These are phyloP conservation scores for Labia minor DNA, from an alignment of 2,888 invertebrate species.

Conservation along the genomic window DNA sequence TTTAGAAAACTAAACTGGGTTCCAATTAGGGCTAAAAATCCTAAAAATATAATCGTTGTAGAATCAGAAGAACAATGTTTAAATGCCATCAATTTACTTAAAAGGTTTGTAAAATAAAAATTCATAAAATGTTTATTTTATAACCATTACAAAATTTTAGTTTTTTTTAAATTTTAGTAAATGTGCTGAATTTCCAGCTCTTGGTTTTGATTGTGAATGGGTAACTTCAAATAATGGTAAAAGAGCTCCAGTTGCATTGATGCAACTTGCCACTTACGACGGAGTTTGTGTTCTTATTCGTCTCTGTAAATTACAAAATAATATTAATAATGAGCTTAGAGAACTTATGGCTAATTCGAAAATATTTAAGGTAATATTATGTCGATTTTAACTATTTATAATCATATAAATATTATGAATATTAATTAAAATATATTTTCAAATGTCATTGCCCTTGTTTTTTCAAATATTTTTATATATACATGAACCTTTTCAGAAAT, in stretches of 20 bases:
- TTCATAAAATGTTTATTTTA: background rate
- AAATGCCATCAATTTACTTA: background rate
- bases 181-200: conserved; percentile 33
- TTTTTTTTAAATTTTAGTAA: background rate
- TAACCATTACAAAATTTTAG: background rate
- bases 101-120: background rate
- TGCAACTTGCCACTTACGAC: conserved; percentile 59
- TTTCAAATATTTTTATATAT: too few relatives aligned
- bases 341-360: background rate
- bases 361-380: background rate
- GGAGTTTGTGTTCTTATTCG: conserved; percentile 62
- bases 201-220: conserved; percentile 80
- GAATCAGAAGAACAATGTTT: background rate
- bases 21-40: background rate
- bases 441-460: too few relatives aligned
- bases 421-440: conserved; percentile 15
- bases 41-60: background rate
- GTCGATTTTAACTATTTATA: too few relatives aligned
- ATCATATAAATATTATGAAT: background rate
- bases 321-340: conserved; percentile 49
- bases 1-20: background rate
- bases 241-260: conserved; percentile 51
- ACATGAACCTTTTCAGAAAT: too few relatives aligned
- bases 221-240: conserved; percentile 46
- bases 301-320: conserved; percentile 42